Conservation (phyloP, 2,888 invertebrate species). For the Smittia aterrima region DNA sequence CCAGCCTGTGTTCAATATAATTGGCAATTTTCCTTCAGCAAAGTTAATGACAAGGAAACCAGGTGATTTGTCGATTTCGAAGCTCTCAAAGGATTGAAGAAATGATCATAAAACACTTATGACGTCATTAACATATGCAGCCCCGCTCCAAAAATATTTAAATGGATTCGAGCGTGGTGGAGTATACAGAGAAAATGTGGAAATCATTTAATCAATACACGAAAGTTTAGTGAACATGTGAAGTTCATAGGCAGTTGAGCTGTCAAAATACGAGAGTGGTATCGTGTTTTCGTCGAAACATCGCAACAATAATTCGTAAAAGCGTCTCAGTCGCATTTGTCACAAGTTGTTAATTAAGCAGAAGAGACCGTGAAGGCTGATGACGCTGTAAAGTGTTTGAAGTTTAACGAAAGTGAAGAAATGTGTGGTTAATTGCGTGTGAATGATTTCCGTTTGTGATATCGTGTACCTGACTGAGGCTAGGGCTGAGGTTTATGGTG, state of each 20-base stretch:
- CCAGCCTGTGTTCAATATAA: background rate
- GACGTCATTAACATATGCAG: background rate
- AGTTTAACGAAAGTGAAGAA: background rate
- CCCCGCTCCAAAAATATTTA: background rate
- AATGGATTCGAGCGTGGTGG: background rate
- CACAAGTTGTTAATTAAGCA: background rate
- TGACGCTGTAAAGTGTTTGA: background rate
- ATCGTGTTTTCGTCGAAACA: background rate
- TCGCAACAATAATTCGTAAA: background rate
- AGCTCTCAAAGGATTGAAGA: too few relatives aligned
- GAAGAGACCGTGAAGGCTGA: background rate
- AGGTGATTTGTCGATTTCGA: too few relatives aligned
- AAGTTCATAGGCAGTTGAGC: background rate
- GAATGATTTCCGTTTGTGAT: background rate
- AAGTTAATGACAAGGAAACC: background rate
- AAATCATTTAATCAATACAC: conserved; percentile 29
- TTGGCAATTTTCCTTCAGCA: background rate
- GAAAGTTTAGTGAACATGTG: background rate
- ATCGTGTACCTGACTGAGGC: background rate
- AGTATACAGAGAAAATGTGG: conserved; percentile 14
- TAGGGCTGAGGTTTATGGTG: conserved; percentile 17
- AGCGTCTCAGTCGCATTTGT: background rate
- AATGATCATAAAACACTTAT: too few relatives aligned
- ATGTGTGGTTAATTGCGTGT: conserved; percentile 28
- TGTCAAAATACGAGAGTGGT: conserved; percentile 8